Conservation (phyloP, 2,888 invertebrate genomes). For the Microchrysa polita region DNA sequence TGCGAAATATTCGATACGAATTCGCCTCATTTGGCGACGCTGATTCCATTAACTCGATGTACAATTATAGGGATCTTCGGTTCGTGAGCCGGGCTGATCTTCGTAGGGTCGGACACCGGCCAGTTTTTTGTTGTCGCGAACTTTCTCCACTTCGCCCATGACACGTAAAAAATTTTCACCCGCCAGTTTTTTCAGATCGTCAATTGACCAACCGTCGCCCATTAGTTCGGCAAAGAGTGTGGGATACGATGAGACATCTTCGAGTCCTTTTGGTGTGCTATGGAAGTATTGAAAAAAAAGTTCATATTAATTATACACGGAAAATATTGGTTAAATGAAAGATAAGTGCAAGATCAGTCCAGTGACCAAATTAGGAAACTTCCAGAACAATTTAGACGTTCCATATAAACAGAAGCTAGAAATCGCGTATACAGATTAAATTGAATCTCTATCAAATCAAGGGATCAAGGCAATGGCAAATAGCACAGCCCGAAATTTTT, state of each 20-base stretch:
- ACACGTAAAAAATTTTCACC: slow-evolving; percentile 81
- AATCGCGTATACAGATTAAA: too few relatives aligned
- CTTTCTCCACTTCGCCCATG: slow-evolving; percentile 70
- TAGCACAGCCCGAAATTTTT: too few relatives aligned
- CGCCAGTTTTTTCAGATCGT: slow-evolving; percentile 80
- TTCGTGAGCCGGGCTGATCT: slow-evolving; percentile 67
- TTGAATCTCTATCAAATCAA: too few relatives aligned
- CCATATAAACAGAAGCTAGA: too few relatives aligned
- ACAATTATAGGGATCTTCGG: slow-evolving; percentile 64
- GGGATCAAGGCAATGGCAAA: too few relatives aligned
- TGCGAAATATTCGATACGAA: too few relatives aligned
- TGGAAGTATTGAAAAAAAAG: too few relatives aligned
- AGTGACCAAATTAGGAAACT: too few relatives aligned
- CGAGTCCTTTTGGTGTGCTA: slow-evolving; percentile 83
- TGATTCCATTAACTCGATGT: slow-evolving; percentile 63
- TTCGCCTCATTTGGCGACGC: neutral
- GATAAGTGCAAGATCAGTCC: too few relatives aligned
- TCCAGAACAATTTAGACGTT: too few relatives aligned
- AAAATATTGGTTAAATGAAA: neutral
- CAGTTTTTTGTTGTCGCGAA: slow-evolving; percentile 76
- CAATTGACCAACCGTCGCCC: slow-evolving; percentile 81
- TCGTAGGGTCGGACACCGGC: slow-evolving; percentile 79
- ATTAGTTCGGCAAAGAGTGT: slow-evolving; percentile 80
- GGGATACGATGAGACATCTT: slow-evolving; percentile 83
- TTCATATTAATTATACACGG: too few relatives aligned